phyloP scores from a whole-genome alignment of 2,113 vertebrate species.

The Alexandromys fortis region DNA sequence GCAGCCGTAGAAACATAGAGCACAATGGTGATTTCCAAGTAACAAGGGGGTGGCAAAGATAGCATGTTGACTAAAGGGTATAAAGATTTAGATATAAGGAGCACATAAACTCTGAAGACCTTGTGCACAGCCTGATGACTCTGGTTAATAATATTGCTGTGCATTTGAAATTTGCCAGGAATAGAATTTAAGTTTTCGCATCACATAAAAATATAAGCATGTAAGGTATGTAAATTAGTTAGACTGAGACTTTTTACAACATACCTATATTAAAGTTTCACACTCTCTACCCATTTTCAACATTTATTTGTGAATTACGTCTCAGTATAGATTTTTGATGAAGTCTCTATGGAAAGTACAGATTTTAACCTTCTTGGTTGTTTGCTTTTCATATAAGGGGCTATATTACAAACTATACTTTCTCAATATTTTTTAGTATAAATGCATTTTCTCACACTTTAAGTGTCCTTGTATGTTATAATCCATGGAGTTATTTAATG shows the following conservation, averaged over 20 bases:
- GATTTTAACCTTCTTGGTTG: background rate
- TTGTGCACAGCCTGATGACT: too few relatives aligned
- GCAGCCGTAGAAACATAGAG: background rate
- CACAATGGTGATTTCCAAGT: background rate
- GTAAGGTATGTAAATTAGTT: background rate
- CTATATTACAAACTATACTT: background rate
- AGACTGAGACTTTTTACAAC: background rate
- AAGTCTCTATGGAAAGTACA: background rate
- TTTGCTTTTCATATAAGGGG: background rate
- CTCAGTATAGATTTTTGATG: background rate
- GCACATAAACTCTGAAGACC: background rate
- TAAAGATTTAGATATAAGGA: background rate
- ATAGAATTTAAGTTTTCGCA: background rate
- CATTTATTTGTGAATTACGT: background rate
- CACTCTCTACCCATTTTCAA: background rate
- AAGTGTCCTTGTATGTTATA: background rate
- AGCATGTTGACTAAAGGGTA: background rate
- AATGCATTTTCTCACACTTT: slow-evolving; percentile 19
- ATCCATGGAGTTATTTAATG: background rate
- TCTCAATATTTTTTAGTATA: background rate
- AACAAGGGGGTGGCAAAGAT: too few relatives aligned
- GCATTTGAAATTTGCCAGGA: background rate
- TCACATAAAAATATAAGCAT: background rate
- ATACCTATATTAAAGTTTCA: background rate
- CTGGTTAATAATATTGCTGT: background rate